Conservation (phyloP, 2,797 vertebrate species). For the Odontamblyopus rebecca region DNA sequence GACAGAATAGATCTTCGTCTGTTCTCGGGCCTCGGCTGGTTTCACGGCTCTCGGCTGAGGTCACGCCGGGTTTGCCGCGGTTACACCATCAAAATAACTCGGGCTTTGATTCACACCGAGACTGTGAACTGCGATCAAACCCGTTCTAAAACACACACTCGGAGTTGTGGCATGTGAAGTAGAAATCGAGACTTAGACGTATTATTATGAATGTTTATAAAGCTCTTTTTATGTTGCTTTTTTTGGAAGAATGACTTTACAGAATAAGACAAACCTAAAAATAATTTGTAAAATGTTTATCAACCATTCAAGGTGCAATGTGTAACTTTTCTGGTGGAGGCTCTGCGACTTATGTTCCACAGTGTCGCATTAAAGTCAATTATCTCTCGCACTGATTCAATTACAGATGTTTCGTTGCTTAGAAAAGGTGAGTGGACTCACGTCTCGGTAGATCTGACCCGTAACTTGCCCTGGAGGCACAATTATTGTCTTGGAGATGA, state of each 20-base stretch:
- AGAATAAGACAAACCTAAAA: too few species aligned
- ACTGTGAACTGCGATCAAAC: background rate
- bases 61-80: slow-evolving; percentile 31
- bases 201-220: background rate
- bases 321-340: too few species aligned
- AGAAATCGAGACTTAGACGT: background rate
- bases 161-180: background rate
- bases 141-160: background rate
- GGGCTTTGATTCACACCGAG: background rate
- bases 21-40: slow-evolving; percentile 17
- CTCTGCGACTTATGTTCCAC: too few species aligned
- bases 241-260: background rate
- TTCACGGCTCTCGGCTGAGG: slow-evolving; percentile 32
- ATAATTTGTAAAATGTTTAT: too few species aligned
- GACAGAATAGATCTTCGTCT: slow-evolving; percentile 8
- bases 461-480: too few species aligned
- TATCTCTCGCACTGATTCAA: too few species aligned
- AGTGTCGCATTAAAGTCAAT: too few species aligned
- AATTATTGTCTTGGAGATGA: too few species aligned
- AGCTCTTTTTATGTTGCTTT: background rate
- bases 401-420: too few species aligned
- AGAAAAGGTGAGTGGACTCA: too few species aligned
- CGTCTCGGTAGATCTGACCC: too few species aligned
- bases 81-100: slow-evolving; percentile 27
- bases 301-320: too few species aligned